Percentiles rank a stretch among this genome's conserved stretches.
Conservation (phyloP, 1,140 invertebrate species). For the Watersipora subatra region DNA sequence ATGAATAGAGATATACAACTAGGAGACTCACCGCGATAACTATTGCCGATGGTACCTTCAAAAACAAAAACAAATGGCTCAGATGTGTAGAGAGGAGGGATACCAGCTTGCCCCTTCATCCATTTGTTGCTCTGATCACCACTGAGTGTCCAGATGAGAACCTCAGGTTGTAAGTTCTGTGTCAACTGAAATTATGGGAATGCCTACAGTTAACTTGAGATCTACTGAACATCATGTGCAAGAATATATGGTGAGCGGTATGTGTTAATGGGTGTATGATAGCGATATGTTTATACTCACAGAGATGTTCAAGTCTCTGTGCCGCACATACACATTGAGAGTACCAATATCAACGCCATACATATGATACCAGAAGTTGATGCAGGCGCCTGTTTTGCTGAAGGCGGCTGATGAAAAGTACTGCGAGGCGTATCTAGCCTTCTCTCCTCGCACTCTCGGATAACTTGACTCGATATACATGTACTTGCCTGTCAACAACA, state of each 20-base stretch:
- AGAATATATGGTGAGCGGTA: too few species aligned
- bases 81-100: not conserved
- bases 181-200: too few species aligned
- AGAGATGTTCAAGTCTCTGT: too few species aligned
- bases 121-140: not conserved
- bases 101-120: not conserved
- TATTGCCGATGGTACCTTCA: not conserved
- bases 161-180: too few species aligned
- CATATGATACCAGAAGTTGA: conserved; percentile 61
- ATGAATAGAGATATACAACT: too few species aligned
- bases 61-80: not conserved
- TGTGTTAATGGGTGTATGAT: too few species aligned
- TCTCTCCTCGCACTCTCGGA: conserved; percentile 50
- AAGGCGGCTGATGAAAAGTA: conserved; percentile 10
- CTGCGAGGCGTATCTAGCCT: conserved; percentile 29
- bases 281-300: too few species aligned
- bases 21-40: not conserved
- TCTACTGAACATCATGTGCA: too few species aligned
- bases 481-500: conserved; percentile 19
- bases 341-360: conserved; percentile 26
- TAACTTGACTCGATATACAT: conserved; percentile 60
- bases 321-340: not conserved
- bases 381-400: conserved; percentile 19
- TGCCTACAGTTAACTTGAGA: not conserved
- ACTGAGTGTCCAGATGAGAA: not conserved